Percentiles rank a stretch among this genome's conserved stretches.
These are phyloP conservation scores for Cheilosia vulpina DNA, from an alignment of 2,888 invertebrate species.

Conservation along the genomic window DNA sequence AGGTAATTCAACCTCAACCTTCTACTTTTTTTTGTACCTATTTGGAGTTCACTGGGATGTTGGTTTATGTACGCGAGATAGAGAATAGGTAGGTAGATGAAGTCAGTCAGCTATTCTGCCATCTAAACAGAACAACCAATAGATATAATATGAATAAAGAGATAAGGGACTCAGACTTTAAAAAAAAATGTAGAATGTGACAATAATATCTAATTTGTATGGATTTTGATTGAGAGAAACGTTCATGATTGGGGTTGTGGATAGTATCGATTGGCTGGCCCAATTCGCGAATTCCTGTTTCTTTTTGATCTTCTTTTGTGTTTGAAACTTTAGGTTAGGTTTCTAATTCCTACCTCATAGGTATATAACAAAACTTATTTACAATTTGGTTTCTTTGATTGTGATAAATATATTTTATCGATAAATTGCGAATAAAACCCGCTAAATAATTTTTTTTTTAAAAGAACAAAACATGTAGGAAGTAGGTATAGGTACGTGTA, in stretches of 20 bases:
- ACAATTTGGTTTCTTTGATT: too few species aligned
- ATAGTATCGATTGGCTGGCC: constrained; percentile 32
- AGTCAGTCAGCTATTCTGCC: too few species aligned
- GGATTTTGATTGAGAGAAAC: constrained; percentile 6
- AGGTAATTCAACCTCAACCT: constrained; percentile 73
- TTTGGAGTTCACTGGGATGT: constrained; percentile 60
- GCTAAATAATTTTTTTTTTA: too few species aligned
- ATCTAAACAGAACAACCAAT: too few species aligned
- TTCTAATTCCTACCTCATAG: too few species aligned
- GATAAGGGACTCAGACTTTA: neutral
- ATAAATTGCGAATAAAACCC: too few species aligned
- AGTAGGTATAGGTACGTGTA: too few species aligned
- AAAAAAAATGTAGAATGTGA: neutral
- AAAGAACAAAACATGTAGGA: too few species aligned
- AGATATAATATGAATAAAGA: constrained; percentile 2
- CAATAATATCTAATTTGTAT: constrained; percentile 32
- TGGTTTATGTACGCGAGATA: constrained; percentile 2
- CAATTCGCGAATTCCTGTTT: constrained; percentile 39
- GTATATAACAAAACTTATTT: too few species aligned
- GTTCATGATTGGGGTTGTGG: neutral
- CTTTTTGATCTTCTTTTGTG: neutral
- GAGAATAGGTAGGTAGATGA: constrained; percentile 6
- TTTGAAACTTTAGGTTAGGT: neutral
- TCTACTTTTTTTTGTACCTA: constrained; percentile 42
- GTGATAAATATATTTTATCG: too few species aligned